Evolutionary conservation across 2,113 vertebrate genomes (phyloP), one percentile per base, ranked within the genome.

Genomic region (Lepisosteus osseus): DNA sequence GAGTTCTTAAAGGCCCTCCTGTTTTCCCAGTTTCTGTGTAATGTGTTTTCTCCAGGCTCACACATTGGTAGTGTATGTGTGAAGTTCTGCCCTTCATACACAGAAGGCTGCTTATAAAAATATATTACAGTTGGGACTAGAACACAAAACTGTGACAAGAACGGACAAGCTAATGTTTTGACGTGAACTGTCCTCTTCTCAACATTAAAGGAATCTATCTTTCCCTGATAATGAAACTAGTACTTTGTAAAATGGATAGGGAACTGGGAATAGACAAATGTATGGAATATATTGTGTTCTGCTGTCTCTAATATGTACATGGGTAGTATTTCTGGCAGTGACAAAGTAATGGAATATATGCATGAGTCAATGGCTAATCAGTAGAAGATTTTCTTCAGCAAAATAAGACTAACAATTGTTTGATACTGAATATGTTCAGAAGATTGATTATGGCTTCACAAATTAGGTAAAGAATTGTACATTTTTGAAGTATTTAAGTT

Each of bases 261-360:
- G 56, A 62, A 63, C 7, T 29, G 41, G 67, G 55, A 70, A 7
- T 7, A 15, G 54, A 40, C 41, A 8, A 61, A 61, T 17, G 15
- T 41, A 55, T 69, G 57, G 11, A 11, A 57, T 59, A 13, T 59
- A 59, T 59, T 59, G 56, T n/a, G 13, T 59, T 59, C 7, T 59
- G 59, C 55, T 63, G 56, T 14, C 56, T 68, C 64, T 64, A 63
- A 73, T 80, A 66, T 1, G 68, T 73, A 70, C 72, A 66, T 63
- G 61, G 56, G 72, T 72, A 54, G 65, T 56, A 66, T 66, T 74
- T 65, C 71, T 55, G 45, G 7, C 70, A 14, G 40, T 56, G 55
- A 72, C 67, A 65, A 42, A 40, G 66, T 65, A 74, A 63, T 47
- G 69, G 3, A 44, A 67, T 15, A 29, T 17, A 47, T 40, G 66